A percentile compares a stretch with the other conserved stretches of the same genome.
These are phyloP conservation scores for Alligator mississippiensis DNA, from an alignment of 2,113 vertebrate genomes.

Conservation along the genomic window DNA sequence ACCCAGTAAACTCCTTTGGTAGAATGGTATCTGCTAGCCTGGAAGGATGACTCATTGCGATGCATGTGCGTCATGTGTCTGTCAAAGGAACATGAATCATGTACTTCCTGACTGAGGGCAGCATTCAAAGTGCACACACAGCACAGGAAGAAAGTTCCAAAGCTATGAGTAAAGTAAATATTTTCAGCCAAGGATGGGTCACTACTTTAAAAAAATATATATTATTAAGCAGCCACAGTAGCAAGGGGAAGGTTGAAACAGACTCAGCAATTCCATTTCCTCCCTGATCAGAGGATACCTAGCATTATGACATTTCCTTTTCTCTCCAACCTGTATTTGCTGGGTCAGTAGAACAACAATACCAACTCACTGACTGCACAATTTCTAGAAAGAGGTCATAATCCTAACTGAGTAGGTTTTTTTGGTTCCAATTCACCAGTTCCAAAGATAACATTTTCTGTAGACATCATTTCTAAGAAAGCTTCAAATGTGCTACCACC, in stretches of 20 bases:
- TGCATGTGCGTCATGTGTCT: constrained; percentile 40
- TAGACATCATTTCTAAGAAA: background rate
- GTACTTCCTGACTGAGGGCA: constrained; percentile 52
- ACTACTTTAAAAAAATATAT: background rate
- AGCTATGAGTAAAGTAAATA: constrained; percentile 8
- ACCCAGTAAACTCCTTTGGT: constrained; percentile 6
- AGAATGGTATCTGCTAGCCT: background rate
- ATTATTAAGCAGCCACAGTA: constrained; percentile 1
- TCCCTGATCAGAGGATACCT: background rate
- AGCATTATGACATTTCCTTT: background rate
- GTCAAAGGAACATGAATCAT: constrained; percentile 68
- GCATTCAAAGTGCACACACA: constrained; percentile 55
- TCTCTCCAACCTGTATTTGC: background rate
- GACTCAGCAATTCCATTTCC: constrained; percentile 15
- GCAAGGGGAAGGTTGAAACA: background rate
- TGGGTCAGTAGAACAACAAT: background rate
- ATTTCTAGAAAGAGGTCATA: background rate
- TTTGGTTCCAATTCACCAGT: background rate
- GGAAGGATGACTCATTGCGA: constrained; percentile 53
- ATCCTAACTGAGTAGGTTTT: background rate
- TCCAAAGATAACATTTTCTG: background rate
- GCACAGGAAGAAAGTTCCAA: constrained; percentile 66
- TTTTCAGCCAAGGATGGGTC: constrained; percentile 55
- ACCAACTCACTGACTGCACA: background rate
- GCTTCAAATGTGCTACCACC: background rate